phyloP scores from a whole-genome alignment of 2,888 invertebrate species.

The Agriopis marginaria region DNA sequence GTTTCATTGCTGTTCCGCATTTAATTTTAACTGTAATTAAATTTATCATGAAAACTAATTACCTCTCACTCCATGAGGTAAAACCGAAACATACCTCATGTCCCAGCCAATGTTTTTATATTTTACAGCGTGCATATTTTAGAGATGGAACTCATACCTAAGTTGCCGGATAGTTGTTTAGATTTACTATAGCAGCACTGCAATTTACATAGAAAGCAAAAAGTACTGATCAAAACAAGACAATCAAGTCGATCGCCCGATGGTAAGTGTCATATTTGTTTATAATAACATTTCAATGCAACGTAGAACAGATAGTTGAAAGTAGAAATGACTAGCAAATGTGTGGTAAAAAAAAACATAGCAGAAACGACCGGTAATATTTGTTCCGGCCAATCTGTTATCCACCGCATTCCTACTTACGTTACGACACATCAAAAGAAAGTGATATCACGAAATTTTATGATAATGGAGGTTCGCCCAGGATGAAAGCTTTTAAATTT shows the following conservation, averaged over 20 bases:
- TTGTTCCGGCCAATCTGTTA: conserved; percentile 9
- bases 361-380: not conserved
- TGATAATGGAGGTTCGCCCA: conserved; percentile 79
- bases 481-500: conserved; percentile 82
- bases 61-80: conserved; percentile 50
- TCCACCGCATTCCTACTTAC: conserved; percentile 50
- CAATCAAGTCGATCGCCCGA: no score
- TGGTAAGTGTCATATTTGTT: no score
- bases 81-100: conserved; percentile 30
- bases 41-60: conserved; percentile 54
- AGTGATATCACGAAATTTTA: conserved; percentile 83
- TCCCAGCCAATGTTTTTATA: conserved; percentile 12
- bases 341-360: no score
- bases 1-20: conserved; percentile 18
- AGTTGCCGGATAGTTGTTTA: not conserved
- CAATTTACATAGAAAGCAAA: not conserved
- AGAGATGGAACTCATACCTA: not conserved
- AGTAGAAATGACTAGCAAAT: no score
- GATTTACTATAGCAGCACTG: not conserved
- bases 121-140: conserved; percentile 13
- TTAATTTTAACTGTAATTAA: conserved; percentile 34
- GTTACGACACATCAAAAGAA: conserved; percentile 84
- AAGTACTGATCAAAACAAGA: no score
- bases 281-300: no score
- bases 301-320: no score